These are phyloP conservation scores for Meandrina meandrites DNA, from an alignment of 92 coral and sea anemone species.

Conservation along the genomic window DNA sequence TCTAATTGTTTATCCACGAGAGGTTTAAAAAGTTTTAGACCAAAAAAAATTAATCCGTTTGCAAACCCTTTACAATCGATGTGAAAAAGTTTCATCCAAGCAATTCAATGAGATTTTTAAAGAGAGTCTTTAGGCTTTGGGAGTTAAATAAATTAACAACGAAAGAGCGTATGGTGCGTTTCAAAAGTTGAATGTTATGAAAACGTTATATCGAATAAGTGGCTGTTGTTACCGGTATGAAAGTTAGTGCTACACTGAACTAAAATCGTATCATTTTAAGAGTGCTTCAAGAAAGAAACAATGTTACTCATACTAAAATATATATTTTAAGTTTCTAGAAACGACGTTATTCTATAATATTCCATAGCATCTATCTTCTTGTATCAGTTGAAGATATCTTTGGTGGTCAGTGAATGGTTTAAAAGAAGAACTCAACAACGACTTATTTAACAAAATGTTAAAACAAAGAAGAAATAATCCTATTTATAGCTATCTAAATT, in stretches of 20 bases:
- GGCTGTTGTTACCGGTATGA: neutral
- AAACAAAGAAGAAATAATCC: neutral
- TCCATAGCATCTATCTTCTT: neutral
- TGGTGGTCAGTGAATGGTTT: neutral
- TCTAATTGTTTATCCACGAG: too few relatives aligned
- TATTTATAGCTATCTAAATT: neutral
- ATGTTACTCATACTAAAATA: neutral
- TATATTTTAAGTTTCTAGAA: neutral
- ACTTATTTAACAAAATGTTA: neutral
- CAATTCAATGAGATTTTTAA: too few relatives aligned
- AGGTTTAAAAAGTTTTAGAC: too few relatives aligned
- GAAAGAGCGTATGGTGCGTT: too few relatives aligned
- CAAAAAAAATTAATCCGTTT: too few relatives aligned
- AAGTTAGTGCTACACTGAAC: neutral
- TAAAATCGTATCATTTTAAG: neutral
- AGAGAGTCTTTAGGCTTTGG: too few relatives aligned
- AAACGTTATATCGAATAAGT: neutral
- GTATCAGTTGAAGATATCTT: neutral
- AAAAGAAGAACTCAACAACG: neutral
- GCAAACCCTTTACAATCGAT: too few relatives aligned
- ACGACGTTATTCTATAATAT: neutral
- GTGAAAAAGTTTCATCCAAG: too few relatives aligned
- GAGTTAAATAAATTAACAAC: too few relatives aligned
- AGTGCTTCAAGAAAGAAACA: neutral
- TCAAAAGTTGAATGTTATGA: too few relatives aligned